Evolutionary conservation across 2,797 vertebrate species (phyloP), one percentile per base, ranked within the genome.

Genomic region (Manis javanica): DNA sequence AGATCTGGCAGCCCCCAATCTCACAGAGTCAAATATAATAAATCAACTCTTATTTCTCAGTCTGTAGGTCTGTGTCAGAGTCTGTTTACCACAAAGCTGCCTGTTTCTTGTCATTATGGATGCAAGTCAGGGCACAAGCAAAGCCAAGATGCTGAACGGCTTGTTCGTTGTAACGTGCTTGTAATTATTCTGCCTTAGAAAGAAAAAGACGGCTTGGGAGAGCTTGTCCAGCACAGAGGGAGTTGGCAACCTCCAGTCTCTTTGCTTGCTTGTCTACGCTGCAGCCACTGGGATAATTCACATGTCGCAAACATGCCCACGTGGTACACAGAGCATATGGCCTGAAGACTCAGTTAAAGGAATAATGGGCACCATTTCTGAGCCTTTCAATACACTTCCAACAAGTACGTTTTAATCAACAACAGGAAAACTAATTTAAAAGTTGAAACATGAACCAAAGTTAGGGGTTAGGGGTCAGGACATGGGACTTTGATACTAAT

Each of bases 401-500:
- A 96, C 97, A 98, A 96, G 96, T 92, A 96, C 57, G 84, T 97
- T 98, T 98, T 98, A 98, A 98, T 98, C 97, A 98, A 97, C 82
- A 98, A 95, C 81, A 66, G 53, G 97, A 97, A 99, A 98, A 98
- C 95, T 91, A 94, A 23, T 96, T 97, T 97, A 96, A 97, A 98
- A 98, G 90, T 97, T 97, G 98, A 98, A 99, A 98, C 19, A 26
- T 89, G 98, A 99, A 98, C 98, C 97, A 97, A 98, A 98, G 98
- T 98, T 94, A 95, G 84, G 97, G 98, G 98, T 98, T 98, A 98
- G 97, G 98, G 98, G 98, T 97, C 98, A 87, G 42, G 97, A 96
- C 97, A 96, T 98, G 98, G 97, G 98, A 98, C 98, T 95, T 85
- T 98, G 97, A 97, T 91, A 97, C 91, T 97, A 98, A 98, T 98